These are phyloP conservation scores for Cryptoprocta ferox DNA, from an alignment of 2,797 vertebrate species.

Conservation along the genomic window DNA sequence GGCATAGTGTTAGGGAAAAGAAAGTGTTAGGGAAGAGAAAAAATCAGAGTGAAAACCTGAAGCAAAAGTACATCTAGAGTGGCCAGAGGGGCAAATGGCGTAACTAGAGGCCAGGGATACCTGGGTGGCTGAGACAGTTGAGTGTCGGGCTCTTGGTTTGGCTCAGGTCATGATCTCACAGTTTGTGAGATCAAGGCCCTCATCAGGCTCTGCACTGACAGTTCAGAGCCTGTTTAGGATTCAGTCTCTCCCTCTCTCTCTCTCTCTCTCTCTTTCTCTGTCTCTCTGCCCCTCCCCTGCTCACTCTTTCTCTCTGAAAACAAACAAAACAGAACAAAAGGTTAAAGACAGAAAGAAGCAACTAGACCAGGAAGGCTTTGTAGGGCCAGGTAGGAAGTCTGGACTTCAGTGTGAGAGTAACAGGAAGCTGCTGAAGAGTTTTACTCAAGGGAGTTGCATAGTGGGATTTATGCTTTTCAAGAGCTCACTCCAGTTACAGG, in stretches of 20 bases:
- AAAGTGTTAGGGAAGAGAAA: background rate
- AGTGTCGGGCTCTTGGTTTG: too few species aligned
- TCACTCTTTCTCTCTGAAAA: too few species aligned
- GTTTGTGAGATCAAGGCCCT: too few species aligned
- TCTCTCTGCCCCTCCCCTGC: too few species aligned
- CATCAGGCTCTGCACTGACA: too few species aligned
- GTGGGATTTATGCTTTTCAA: background rate
- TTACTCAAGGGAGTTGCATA: background rate
- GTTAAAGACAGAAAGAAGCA: background rate
- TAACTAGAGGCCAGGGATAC: background rate
- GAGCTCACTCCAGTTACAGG: background rate
- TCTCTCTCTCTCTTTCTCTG: too few species aligned
- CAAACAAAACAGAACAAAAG: background rate
- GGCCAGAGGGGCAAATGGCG: rapidly evolving
- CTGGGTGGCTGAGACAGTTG: too few species aligned
- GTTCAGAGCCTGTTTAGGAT: too few species aligned
- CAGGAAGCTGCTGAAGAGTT: background rate
- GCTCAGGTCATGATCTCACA: too few species aligned
- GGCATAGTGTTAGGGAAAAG: background rate
- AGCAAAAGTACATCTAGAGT: background rate
- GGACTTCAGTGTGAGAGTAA: background rate
- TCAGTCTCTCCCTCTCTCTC: too few species aligned
- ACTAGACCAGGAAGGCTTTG: background rate
- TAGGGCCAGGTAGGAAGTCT: too few species aligned
- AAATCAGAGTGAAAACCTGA: background rate